A percentile compares a stretch with the other conserved stretches of the same genome.
Conservation (phyloP, 2,888 invertebrate genomes). For the Ormyrus thymus region DNA sequence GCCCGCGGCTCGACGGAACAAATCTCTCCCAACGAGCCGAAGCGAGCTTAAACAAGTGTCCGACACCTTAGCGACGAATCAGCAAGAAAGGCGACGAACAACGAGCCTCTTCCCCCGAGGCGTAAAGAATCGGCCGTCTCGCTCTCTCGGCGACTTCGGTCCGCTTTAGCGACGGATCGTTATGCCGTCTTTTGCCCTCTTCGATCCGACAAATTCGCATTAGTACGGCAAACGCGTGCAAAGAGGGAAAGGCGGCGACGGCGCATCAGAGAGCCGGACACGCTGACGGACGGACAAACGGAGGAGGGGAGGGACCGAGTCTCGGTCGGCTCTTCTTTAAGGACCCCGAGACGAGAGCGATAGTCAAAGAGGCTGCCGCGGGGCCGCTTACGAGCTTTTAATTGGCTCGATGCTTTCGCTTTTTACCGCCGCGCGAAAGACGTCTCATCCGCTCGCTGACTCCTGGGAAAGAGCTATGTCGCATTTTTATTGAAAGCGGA, state of each 20-base stretch:
- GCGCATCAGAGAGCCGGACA: too few relatives aligned
- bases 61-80: too few relatives aligned
- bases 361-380: slow-evolving; percentile 20
- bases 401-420: slow-evolving; percentile 52
- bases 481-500: slow-evolving; percentile 53
- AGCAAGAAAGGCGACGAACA: too few relatives aligned
- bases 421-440: background rate
- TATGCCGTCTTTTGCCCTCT: background rate
- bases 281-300: too few relatives aligned
- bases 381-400: slow-evolving; percentile 51
- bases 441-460: too few relatives aligned
- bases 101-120: too few relatives aligned
- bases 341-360: slow-evolving; percentile 15
- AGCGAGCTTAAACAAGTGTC: too few relatives aligned
- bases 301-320: slow-evolving; percentile 14
- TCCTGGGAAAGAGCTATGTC: too few relatives aligned
- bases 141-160: too few relatives aligned
- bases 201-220: slow-evolving; percentile 50
- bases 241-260: slow-evolving; percentile 23
- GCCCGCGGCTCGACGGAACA: too few relatives aligned
- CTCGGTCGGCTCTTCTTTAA: slow-evolving; percentile 12
- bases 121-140: too few relatives aligned
- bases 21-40: too few relatives aligned
- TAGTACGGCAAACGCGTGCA: slow-evolving; percentile 42
- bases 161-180: slow-evolving; percentile 8